Conservation (phyloP, 2,113 vertebrate genomes). For the Urocolius indicus region DNA sequence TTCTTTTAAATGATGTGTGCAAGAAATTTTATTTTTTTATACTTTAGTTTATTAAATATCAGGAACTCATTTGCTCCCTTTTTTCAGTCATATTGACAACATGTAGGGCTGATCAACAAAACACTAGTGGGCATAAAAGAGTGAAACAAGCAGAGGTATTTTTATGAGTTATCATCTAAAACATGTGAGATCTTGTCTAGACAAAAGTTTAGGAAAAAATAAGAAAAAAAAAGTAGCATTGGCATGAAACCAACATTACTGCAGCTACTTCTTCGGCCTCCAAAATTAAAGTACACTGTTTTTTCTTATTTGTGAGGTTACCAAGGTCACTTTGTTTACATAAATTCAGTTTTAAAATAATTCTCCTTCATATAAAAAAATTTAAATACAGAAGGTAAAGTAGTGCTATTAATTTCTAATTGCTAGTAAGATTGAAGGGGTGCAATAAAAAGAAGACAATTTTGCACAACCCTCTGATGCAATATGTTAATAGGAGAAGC, state of each 20-base stretch:
- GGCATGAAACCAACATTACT: not conserved
- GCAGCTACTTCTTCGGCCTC: not conserved
- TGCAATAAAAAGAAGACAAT: not conserved
- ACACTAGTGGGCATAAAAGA: not conserved
- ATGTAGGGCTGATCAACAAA: not conserved
- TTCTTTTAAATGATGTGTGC: not conserved
- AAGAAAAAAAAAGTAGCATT: not conserved
- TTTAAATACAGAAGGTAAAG: not conserved
- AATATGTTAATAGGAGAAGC: not conserved
- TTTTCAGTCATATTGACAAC: not conserved
- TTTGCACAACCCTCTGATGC: not conserved
- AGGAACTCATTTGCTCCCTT: not conserved
- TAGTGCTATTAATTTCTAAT: not conserved
- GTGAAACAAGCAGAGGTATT: not conserved
- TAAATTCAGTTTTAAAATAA: not conserved
- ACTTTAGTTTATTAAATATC: not conserved
- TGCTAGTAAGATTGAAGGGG: not conserved
- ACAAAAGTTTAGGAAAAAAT: not conserved
- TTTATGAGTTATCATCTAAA: not conserved
- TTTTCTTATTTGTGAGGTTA: not conserved
- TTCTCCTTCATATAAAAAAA: accelerated
- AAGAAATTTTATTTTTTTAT: not conserved
- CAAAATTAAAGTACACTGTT: accelerated
- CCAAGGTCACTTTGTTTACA: not conserved
- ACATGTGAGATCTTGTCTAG: not conserved